Evolutionary conservation across 2,888 invertebrate species (phyloP), one percentile per base, ranked within the genome.

Genomic region (Lycocerus yunnanus): DNA sequence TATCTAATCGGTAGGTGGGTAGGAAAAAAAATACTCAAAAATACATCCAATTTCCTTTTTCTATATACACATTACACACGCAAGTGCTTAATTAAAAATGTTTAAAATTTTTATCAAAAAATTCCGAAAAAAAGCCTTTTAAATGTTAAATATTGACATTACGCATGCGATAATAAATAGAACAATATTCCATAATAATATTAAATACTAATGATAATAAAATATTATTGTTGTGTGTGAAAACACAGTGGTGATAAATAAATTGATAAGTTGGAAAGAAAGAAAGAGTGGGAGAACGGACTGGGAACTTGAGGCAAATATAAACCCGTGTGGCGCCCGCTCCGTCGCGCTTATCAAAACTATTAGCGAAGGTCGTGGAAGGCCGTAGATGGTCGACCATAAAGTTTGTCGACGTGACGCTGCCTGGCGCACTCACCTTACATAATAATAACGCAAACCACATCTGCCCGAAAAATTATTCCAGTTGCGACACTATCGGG

Each of bases 321-420:
- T 63, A 63, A 14, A 63, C 16, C 61, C 85, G 85, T 87, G 88
- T 84, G 82, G 76, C 79, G 78, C 81, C 75, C 82, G 82, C 74
- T 77, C 87, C 88, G 86, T 86, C 84, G 85, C 77, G 76, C 84
- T 83, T 84, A 84, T 76, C 80, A 73, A 43, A 27, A 76, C 76
- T 85, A 81, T 84, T 84, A 79, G 79, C 80, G 80, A 84, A 80
- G 82, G 81, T 82, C 81, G 77, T 77, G 78, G 82, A 83, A 84
- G 84, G 84, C 83, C 84, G 84, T 81, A 80, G 82, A 83, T 83
- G 84, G 84, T 82, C 82, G 80, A 75, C 73, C 58, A 27, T 24
- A 15, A 24, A 67, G 21, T 58, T 69, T 61, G 67, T 20, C 61
- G 65, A 27, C 71, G 67, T 67, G 66, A 43, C 27, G 20, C 43